These are phyloP conservation scores for Clamator glandarius DNA, from an alignment of 2,797 vertebrate genomes.

Conservation along the genomic window DNA sequence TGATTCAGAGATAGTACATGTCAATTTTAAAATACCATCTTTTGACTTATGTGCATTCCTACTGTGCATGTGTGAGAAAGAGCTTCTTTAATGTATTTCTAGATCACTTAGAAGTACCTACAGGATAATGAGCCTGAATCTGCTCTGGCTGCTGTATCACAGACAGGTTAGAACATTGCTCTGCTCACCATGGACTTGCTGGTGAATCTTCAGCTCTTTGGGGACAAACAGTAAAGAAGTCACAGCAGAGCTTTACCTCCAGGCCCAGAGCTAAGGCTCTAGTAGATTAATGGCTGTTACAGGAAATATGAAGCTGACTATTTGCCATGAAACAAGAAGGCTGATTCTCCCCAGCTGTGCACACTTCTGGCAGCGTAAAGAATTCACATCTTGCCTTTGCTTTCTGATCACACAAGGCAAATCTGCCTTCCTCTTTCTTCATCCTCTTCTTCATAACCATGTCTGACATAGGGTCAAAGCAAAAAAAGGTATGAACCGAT, in stretches of 20 bases:
- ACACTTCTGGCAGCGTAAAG: not conserved
- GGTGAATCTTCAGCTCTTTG: not conserved
- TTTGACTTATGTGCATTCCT: not conserved
- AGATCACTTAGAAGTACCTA: not conserved
- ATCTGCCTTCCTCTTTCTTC: not conserved
- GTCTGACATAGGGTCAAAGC: not conserved
- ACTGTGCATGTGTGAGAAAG: not conserved
- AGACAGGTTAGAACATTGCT: not conserved
- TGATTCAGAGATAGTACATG: not conserved
- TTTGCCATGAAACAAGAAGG: slow-evolving; percentile 30
- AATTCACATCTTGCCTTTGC: not conserved
- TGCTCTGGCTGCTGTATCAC: not conserved
- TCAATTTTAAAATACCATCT: not conserved
- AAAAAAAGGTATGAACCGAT: not conserved
- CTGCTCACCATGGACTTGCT: not conserved
- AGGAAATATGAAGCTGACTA: slow-evolving; percentile 18
- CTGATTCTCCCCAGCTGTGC: slow-evolving; percentile 9
- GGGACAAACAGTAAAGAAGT: not conserved
- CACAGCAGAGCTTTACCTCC: not conserved
- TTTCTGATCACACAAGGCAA: not conserved
- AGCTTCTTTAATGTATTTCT: not conserved
- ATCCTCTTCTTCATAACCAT: not conserved
- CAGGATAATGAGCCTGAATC: not conserved
- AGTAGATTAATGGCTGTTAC: not conserved
- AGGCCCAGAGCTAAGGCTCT: slow-evolving; percentile 1